A percentile compares a stretch with the other conserved stretches of the same genome.
phyloP scores from a whole-genome alignment of 2,888 invertebrate genomes.

The Cotesia congregata region DNA sequence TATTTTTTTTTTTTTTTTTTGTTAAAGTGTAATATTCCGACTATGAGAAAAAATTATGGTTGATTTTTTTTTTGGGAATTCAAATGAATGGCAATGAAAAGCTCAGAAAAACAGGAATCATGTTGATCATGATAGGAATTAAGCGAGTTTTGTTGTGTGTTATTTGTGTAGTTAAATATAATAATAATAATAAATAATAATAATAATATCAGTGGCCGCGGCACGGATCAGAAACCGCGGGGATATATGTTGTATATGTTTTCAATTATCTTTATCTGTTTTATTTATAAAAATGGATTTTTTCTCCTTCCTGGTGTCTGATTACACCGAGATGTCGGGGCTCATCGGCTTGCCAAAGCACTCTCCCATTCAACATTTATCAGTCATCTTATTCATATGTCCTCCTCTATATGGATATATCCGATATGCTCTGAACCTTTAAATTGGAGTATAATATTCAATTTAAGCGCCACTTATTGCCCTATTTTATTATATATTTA shows the following conservation, averaged over 20 bases:
- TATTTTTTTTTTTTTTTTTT: too few relatives aligned
- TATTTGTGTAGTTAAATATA: too few relatives aligned
- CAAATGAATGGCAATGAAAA: neutral
- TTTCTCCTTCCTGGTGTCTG: conserved; percentile 64
- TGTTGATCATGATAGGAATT: neutral
- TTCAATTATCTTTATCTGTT: conserved; percentile 58
- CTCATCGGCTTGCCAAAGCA: conserved; percentile 47
- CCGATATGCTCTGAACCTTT: conserved; percentile 46
- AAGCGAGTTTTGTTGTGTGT: neutral
- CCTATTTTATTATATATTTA: neutral
- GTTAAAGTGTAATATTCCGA: too few relatives aligned
- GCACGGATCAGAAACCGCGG: conserved; percentile 58
- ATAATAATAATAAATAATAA: too few relatives aligned
- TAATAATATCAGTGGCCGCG: conserved; percentile 46
- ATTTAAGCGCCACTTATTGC: conserved; percentile 40
- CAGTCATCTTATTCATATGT: conserved; percentile 36
- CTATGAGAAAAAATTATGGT: neutral
- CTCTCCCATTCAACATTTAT: conserved; percentile 34
- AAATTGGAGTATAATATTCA: conserved; percentile 52
- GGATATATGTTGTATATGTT: conserved; percentile 61
- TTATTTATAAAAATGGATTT: conserved; percentile 35
- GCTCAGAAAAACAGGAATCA: neutral
- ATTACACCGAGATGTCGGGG: conserved; percentile 70
- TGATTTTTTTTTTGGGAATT: neutral
- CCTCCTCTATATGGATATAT: conserved; percentile 21